Evolutionary conservation across 2,888 invertebrate genomes (phyloP), one percentile per base, ranked within the genome.

Genomic region (Dorcus parallelipipedus): DNA sequence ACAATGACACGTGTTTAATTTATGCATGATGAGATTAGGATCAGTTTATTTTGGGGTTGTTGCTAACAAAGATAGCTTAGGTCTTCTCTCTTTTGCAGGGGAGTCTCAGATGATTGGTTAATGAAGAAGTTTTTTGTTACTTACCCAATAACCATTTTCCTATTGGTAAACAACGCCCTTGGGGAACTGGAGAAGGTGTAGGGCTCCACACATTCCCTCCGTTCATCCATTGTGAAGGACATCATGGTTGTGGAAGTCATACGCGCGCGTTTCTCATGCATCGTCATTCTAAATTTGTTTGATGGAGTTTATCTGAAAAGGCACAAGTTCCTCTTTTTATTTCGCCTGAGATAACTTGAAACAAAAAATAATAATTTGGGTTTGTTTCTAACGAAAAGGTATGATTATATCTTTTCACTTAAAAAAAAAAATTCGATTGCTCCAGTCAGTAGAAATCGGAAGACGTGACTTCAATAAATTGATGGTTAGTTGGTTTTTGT

Each of bases 131-230:
- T 9, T 14, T 14, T 14, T 3, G 5, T 33, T 33, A 62, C 74
- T 73, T 67, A 76, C 74, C 72, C 68, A 42, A 69, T 74, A 9
- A 67, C 58, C 68, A 85, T 80, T 68, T 84, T 84, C 61, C 78
- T 77, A 71, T 84, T 85, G 71, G 81, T 81, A 76, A 84, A 84
- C 45, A 86, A 78, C 8, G 84, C 85, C 52, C 83, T 75, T 5
- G 86, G 86, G n/a, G 83, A 82, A 76, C 83, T 85, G 72, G 83
- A 81, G 77, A 83, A 85, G 57, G 83, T 83, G 69, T 82, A 85
- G 60, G 83, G 82, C 51, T 65, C 68, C 55, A 68, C 67, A 33
- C 26, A 33, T 43, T 64, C 23, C 49, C 49, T 52, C 67, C 64
- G 39, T 58, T 62, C 14, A 49, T 49, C 38, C 14, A 59, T 23